Evolutionary conservation across 2,113 vertebrate genomes (phyloP).

Genomic region (Lophochroa leadbeateri): DNA sequence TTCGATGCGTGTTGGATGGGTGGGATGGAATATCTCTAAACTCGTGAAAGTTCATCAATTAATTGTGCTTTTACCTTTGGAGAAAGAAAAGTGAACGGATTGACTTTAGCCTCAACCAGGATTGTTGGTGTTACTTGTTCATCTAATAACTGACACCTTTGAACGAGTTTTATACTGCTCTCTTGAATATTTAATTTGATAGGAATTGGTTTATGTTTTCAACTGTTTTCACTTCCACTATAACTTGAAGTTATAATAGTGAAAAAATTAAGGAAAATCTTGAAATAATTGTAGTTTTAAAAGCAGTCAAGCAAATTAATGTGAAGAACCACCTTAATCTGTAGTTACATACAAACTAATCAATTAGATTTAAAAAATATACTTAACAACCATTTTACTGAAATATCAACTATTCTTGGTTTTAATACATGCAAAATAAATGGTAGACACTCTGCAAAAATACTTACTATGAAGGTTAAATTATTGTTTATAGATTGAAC

Average conservation of each 20-base stretch:
- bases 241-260: neutral
- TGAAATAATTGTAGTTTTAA: neutral
- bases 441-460: neutral
- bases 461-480: neutral
- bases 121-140: neutral
- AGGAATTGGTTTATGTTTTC: neutral
- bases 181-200: neutral
- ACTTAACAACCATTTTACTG: neutral
- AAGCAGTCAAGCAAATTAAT: neutral
- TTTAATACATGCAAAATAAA: neutral
- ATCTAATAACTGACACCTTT: neutral
- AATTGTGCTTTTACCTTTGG: neutral
- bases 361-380: neutral
- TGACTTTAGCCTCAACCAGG: neutral
- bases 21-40: neutral
- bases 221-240: neutral
- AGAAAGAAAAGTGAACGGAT: neutral
- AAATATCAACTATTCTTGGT: neutral
- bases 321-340: neutral
- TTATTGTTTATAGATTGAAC: neutral
- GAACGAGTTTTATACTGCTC: neutral
- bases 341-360: neutral
- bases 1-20: neutral
- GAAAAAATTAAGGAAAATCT: neutral
- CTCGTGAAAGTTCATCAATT: neutral